These are phyloP conservation scores for Phyto melanocephala DNA, from an alignment of 2,888 invertebrate genomes.

Conservation along the genomic window DNA sequence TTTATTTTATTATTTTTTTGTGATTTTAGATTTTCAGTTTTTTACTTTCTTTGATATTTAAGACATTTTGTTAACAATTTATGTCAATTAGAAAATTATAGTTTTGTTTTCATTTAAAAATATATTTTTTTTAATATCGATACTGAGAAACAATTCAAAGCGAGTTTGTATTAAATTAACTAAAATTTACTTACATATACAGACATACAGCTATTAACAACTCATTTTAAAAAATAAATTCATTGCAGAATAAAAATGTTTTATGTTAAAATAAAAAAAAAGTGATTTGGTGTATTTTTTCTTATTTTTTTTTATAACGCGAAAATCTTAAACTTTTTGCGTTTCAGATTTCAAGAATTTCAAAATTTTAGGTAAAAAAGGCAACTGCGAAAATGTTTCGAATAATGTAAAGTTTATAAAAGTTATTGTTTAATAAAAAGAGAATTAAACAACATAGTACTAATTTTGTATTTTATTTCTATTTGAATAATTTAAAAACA, in stretches of 20 bases:
- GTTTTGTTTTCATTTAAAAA: constrained; percentile 1
- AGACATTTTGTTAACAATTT: not conserved
- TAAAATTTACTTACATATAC: constrained; percentile 10
- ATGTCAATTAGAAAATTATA: constrained; percentile 28
- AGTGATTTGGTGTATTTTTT: too few relatives aligned
- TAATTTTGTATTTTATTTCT: too few relatives aligned
- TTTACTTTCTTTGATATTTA: not conserved
- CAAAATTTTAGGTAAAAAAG: too few relatives aligned
- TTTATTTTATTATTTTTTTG: not conserved
- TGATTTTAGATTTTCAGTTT: too few relatives aligned
- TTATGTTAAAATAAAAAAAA: constrained; percentile 35
- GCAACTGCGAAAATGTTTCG: too few relatives aligned
- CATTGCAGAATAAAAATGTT: constrained; percentile 36
- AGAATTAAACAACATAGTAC: too few relatives aligned
- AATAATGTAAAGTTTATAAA: too few relatives aligned
- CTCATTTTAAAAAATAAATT: constrained; percentile 29
- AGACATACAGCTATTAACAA: not conserved
- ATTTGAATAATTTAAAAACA: too few relatives aligned
- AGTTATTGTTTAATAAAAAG: too few relatives aligned
- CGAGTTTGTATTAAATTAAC: constrained; percentile 31
- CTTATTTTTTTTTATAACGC: too few relatives aligned
- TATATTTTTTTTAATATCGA: constrained; percentile 15
- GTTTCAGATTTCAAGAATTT: too few relatives aligned
- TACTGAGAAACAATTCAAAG: constrained; percentile 25
- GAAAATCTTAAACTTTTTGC: too few relatives aligned